phyloP scores from a whole-genome alignment of 2,113 vertebrate species.

The Hypanus sabinus region DNA sequence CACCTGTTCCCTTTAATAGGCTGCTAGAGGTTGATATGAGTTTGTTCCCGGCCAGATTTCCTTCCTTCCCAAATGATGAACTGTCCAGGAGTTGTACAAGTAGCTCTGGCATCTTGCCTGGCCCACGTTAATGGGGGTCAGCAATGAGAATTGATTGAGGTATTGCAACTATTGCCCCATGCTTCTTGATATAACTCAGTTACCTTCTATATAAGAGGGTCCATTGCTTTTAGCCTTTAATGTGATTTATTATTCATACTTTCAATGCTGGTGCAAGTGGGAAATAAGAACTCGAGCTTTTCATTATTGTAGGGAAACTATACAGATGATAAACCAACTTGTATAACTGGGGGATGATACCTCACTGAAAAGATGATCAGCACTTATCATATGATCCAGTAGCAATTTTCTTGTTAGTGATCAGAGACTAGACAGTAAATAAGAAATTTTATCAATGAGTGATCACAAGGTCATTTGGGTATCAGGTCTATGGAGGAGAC shows the following conservation, averaged over 20 bases:
- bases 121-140: background rate
- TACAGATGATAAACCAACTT: background rate
- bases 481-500: too few species aligned
- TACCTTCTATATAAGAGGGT: background rate
- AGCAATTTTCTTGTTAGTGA: background rate
- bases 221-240: background rate
- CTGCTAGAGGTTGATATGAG: background rate
- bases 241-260: background rate
- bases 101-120: background rate
- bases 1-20: background rate
- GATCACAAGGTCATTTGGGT: background rate
- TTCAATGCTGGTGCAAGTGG: background rate
- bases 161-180: background rate
- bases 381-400: background rate
- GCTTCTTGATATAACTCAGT: background rate
- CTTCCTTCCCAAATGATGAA: background rate
- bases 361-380: background rate
- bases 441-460: background rate
- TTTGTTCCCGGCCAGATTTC: background rate
- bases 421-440: background rate
- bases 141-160: background rate
- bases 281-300: background rate
- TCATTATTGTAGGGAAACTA: too few species aligned
- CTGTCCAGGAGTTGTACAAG: background rate
- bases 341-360: background rate